Percentiles rank a stretch among this genome's conserved stretches.
These are phyloP conservation scores for Melanostigma gelatinosum DNA, from an alignment of 2,113 vertebrate genomes.

Conservation along the genomic window DNA sequence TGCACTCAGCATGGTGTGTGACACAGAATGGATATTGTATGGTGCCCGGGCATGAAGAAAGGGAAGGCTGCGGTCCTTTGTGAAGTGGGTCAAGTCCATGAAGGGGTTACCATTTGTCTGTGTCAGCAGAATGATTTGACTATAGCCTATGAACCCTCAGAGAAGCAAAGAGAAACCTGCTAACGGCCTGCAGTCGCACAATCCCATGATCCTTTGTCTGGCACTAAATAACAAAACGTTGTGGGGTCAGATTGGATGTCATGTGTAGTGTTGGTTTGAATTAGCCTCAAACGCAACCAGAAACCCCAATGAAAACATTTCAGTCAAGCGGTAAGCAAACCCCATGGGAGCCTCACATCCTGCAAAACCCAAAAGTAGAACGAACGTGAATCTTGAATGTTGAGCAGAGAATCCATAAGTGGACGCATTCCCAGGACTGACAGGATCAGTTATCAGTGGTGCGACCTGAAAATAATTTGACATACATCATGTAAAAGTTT, in stretches of 20 bases:
- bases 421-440: conserved; percentile 25
- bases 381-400: not conserved
- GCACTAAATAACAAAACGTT: conserved; percentile 54
- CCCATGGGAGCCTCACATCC: conserved; percentile 33
- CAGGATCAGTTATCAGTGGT: not conserved
- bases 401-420: conserved; percentile 3
- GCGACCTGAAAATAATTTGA: not conserved
- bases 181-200: conserved; percentile 23
- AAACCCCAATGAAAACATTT: conserved; percentile 34
- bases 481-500: not conserved
- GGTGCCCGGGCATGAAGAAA: conserved; percentile 17
- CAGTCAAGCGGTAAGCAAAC: conserved; percentile 13
- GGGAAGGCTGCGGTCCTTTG: conserved; percentile 45
- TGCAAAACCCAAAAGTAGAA: not conserved
- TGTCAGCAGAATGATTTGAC: conserved; percentile 69
- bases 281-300: conserved; percentile 49
- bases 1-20: conserved; percentile 59
- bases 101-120: conserved; percentile 58
- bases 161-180: conserved; percentile 35
- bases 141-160: conserved; percentile 65
- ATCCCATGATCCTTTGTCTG: conserved; percentile 60
- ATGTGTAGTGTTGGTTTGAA: conserved; percentile 61
- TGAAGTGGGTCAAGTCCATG: conserved; percentile 65
- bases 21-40: conserved; percentile 70
- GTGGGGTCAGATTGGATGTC: conserved; percentile 50